Conservation (phyloP, 2,113 vertebrate genomes). For the Piprites chloris region DNA sequence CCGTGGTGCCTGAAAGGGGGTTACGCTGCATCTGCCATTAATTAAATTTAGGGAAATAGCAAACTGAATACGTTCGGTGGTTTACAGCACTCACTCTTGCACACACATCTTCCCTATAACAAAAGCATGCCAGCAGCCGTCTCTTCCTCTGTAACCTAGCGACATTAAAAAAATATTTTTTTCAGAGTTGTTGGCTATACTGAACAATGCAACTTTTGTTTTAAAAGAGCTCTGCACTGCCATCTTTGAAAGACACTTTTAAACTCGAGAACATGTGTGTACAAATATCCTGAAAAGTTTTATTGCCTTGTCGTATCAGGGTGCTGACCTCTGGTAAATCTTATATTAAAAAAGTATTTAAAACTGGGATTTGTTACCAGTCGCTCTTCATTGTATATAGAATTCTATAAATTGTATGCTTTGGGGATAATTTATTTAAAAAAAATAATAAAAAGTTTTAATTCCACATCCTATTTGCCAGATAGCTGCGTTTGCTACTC, state of each 20-base stretch:
- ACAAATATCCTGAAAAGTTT: slow-evolving; percentile 69
- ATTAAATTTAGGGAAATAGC: neutral
- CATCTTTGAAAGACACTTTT: slow-evolving; percentile 78
- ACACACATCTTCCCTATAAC: slow-evolving; percentile 5
- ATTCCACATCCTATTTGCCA: slow-evolving; percentile 46
- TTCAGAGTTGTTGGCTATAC: slow-evolving; percentile 40
- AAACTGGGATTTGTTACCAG: slow-evolving; percentile 88
- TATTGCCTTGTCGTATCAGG: slow-evolving; percentile 78
- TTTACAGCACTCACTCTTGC: slow-evolving; percentile 45
- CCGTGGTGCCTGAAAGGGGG: neutral
- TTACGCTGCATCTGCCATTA: neutral
- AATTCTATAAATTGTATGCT: slow-evolving; percentile 85
- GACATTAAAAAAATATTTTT: neutral
- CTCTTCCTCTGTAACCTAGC: slow-evolving; percentile 15
- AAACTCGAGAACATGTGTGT: slow-evolving; percentile 70
- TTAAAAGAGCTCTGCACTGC: slow-evolving; percentile 88
- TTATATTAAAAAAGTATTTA: slow-evolving; percentile 86
- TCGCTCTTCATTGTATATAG: slow-evolving; percentile 84
- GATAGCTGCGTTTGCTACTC: slow-evolving; percentile 46
- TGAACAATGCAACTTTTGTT: slow-evolving; percentile 81
- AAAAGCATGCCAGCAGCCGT: slow-evolving; percentile 22
- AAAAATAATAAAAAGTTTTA: slow-evolving; percentile 72
- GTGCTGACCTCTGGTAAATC: slow-evolving; percentile 78
- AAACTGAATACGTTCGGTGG: slow-evolving; percentile 2
- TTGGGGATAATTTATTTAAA: slow-evolving; percentile 93